phyloP scores from a whole-genome alignment of 2,888 invertebrate genomes.

The Diplazon laetatorius region DNA sequence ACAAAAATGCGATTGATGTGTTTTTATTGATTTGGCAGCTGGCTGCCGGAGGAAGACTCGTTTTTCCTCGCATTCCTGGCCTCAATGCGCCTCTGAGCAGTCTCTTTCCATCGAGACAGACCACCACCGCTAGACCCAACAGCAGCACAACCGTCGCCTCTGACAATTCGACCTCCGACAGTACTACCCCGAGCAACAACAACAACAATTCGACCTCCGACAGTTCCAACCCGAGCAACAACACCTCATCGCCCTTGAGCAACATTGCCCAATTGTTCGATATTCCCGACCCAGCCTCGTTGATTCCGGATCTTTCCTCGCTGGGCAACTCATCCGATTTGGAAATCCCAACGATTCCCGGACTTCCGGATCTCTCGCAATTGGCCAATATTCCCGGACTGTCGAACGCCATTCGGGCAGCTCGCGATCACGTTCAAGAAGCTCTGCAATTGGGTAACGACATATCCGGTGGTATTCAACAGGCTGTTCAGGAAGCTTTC shows the following conservation, averaged over 20 bases:
- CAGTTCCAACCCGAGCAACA: background rate
- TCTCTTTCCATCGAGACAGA: constrained; percentile 21
- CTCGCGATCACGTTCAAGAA: constrained; percentile 59
- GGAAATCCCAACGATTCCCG: constrained; percentile 7
- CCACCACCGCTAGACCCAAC: background rate
- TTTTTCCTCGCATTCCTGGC: constrained; percentile 66
- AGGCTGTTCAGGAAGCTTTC: constrained; percentile 62
- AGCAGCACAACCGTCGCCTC: background rate
- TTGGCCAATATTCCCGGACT: constrained; percentile 56
- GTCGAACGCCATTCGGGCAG: constrained; percentile 54
- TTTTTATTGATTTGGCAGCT: no score
- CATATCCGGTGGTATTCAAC: constrained; percentile 62
- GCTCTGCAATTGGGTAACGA: constrained; percentile 62
- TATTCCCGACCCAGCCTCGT: constrained; percentile 14
- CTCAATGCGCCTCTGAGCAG: constrained; percentile 60
- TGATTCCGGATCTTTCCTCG: constrained; percentile 39
- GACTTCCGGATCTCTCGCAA: constrained; percentile 1
- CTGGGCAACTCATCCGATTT: background rate
- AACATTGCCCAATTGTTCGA: constrained; percentile 17
- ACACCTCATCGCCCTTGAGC: background rate
- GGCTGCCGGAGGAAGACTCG: constrained; percentile 50
- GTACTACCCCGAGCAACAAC: no score
- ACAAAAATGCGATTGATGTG: no score
- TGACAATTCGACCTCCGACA: background rate
- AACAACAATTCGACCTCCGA: background rate